These are phyloP conservation scores for Melanerpes aurifrons DNA, from an alignment of 2,113 vertebrate genomes.

Conservation along the genomic window DNA sequence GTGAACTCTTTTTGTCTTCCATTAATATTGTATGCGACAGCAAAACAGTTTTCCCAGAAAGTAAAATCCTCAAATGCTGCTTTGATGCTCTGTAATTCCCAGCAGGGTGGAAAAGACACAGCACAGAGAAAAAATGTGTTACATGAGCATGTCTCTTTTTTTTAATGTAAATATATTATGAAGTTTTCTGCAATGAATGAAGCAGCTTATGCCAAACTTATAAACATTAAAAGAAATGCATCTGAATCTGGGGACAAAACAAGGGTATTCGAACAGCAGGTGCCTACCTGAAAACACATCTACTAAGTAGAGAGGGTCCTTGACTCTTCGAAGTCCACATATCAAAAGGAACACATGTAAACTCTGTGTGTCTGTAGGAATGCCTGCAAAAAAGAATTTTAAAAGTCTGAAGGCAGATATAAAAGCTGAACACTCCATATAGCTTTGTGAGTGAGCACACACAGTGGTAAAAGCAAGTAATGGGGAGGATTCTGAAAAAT, in stretches of 20 bases:
- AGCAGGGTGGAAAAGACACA: not conserved
- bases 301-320: slow-evolving; percentile 89
- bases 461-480: not conserved
- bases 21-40: slow-evolving; percentile 11
- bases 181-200: slow-evolving; percentile 9
- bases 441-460: not conserved
- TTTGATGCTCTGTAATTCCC: slow-evolving; percentile 38
- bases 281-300: slow-evolving; percentile 83
- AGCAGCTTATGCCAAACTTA: not conserved
- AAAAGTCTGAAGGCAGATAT: not conserved
- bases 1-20: slow-evolving; percentile 1
- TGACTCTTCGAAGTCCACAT: slow-evolving; percentile 89
- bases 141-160: not conserved
- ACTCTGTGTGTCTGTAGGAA: slow-evolving; percentile 52
- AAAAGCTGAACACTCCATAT: not conserved
- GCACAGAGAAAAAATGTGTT: not conserved
- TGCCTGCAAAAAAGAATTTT: slow-evolving; percentile 61
- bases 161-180: not conserved
- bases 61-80: not conserved
- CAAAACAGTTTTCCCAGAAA: slow-evolving; percentile 23
- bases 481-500: not conserved
- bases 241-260: not conserved
- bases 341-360: slow-evolving; percentile 83
- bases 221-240: not conserved
- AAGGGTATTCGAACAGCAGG: not conserved